phyloP scores from a whole-genome alignment of 2,113 vertebrate species.

The Sprattus sprattus region DNA sequence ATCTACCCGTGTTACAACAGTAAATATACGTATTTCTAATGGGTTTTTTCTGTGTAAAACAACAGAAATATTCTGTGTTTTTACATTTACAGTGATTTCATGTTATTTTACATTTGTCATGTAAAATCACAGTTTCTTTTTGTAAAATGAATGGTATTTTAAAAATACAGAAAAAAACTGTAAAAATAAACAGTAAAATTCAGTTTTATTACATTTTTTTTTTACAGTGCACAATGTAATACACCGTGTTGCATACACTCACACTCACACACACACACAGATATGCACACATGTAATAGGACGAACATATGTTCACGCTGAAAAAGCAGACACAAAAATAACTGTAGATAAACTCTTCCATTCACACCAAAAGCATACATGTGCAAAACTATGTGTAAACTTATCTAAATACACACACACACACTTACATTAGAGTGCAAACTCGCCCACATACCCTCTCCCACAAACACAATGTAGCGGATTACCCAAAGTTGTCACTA shows the following conservation, averaged over 20 bases:
- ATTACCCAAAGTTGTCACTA: conserved; percentile 36
- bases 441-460: not conserved
- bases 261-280: not conserved
- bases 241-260: not conserved
- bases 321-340: not conserved
- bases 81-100: too few species aligned
- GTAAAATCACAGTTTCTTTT: too few species aligned
- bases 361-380: not conserved
- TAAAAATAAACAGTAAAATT: too few species aligned
- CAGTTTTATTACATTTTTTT: too few species aligned
- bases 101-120: too few species aligned
- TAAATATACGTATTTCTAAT: too few species aligned
- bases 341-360: not conserved
- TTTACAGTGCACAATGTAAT: not conserved
- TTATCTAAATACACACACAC: not conserved
- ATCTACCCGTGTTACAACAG: too few species aligned
- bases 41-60: too few species aligned
- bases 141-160: too few species aligned
- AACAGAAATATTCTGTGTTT: too few species aligned
- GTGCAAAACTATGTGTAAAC: not conserved
- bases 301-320: not conserved
- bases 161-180: too few species aligned
- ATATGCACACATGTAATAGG: not conserved
- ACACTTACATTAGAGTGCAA: not conserved
- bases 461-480: conserved; percentile 21